Conservation (phyloP, 2,113 vertebrate genomes). For the Oreochromis tanganicae region DNA sequence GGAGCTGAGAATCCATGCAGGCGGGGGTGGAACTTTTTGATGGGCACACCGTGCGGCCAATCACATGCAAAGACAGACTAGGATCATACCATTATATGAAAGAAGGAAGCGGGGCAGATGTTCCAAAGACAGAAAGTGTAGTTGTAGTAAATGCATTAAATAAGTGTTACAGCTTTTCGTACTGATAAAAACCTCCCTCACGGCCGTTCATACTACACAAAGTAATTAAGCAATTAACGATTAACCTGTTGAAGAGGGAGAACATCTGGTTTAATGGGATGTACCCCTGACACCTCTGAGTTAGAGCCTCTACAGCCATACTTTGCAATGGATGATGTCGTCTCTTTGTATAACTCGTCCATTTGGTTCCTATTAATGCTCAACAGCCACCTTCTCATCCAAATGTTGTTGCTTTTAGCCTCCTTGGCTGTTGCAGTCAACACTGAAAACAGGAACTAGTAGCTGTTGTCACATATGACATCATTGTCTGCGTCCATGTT, state of each 20-base stretch:
- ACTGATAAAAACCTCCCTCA: background rate
- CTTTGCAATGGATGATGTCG: background rate
- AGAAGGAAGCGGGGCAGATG: background rate
- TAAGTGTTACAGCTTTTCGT: background rate
- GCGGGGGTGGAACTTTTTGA: background rate
- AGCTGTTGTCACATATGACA: background rate
- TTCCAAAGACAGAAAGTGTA: background rate
- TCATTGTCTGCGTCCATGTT: background rate
- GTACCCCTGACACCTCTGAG: background rate
- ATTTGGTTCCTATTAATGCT: background rate
- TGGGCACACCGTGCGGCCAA: fast-evolving
- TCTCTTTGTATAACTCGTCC: background rate
- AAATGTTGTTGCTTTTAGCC: background rate
- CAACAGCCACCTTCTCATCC: background rate
- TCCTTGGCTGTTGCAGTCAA: background rate
- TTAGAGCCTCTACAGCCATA: background rate
- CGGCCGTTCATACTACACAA: background rate
- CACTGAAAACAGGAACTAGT: background rate
- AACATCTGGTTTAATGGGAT: background rate
- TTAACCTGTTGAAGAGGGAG: background rate
- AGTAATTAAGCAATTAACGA: fast-evolving
- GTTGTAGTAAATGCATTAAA: background rate
- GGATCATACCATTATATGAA: background rate
- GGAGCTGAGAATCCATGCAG: background rate
- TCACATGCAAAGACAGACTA: fast-evolving